Conservation (phyloP, 2,888 invertebrate genomes). For the Herminia tarsipennalis region DNA sequence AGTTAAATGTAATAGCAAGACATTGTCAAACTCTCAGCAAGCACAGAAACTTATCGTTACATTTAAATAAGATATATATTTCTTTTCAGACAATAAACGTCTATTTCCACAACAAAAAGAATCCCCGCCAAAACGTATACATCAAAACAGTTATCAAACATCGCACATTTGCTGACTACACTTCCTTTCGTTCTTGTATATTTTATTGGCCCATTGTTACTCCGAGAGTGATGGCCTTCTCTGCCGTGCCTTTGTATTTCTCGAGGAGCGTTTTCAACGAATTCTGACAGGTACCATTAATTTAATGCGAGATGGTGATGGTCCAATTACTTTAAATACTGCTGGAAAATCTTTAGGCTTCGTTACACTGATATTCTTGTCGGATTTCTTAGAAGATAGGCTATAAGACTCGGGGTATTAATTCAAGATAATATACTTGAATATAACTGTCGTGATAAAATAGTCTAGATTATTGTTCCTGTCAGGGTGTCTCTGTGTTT, state of each 20-base stretch:
- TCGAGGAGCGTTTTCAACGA: conserved; percentile 55
- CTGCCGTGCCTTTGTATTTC: conserved; percentile 49
- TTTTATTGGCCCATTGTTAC: conserved; percentile 71
- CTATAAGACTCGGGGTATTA: not conserved
- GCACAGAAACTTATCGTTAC: not conserved
- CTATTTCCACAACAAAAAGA: conserved; percentile 2
- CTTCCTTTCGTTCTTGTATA: conserved; percentile 55
- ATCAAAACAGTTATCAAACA: conserved; percentile 44
- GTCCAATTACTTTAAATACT: conserved; percentile 54
- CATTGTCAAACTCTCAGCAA: not conserved
- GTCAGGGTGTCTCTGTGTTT: no score
- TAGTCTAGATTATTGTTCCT: no score
- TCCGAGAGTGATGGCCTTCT: conserved; percentile 60
- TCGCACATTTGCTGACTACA: conserved; percentile 42
- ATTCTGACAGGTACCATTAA: conserved; percentile 71
- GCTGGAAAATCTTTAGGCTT: conserved; percentile 37
- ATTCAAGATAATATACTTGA: not conserved
- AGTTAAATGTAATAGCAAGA: not conserved
- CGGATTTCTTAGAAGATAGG: conserved; percentile 9
- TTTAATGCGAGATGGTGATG: conserved; percentile 55
- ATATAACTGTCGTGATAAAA: no score
- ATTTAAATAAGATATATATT: not conserved
- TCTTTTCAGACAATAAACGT: not conserved
- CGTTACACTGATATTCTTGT: conserved; percentile 25
- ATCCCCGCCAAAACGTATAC: conserved; percentile 12